Conservation (phyloP, 2,113 vertebrate species). For the Malurus alboscapulatus region DNA sequence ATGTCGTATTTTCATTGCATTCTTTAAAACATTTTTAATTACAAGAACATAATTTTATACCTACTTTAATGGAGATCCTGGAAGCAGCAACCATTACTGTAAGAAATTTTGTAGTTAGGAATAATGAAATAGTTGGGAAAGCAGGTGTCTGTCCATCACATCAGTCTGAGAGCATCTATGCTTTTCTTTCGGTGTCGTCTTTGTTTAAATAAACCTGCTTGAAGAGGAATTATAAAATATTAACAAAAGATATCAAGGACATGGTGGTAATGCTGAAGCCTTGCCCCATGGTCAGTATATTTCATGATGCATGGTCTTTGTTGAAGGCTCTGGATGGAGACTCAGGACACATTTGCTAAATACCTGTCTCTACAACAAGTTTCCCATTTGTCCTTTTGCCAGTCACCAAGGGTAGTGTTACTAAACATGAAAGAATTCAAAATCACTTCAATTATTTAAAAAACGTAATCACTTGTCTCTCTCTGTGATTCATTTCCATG, state of each 20-base stretch:
- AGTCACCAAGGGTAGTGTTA: not conserved
- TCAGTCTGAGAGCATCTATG: not conserved
- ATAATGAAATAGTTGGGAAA: not conserved
- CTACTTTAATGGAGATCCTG: not conserved
- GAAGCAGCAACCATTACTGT: not conserved
- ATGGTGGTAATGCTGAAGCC: not conserved
- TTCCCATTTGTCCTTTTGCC: not conserved
- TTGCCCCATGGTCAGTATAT: rapidly evolving
- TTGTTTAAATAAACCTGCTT: not conserved
- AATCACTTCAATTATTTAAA: not conserved
- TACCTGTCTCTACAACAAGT: not conserved
- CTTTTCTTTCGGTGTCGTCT: rapidly evolving
- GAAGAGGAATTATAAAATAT: not conserved
- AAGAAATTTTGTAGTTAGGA: not conserved
- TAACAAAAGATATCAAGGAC: not conserved
- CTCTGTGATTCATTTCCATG: conserved; percentile 27
- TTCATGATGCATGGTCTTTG: not conserved
- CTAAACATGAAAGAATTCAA: not conserved
- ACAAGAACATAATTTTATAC: not conserved
- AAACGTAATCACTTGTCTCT: conserved; percentile 13
- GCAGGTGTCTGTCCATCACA: not conserved
- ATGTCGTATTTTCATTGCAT: not conserved
- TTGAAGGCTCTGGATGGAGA: not conserved
- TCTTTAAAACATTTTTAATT: not conserved
- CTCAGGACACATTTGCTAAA: not conserved